phyloP scores from a whole-genome alignment of 2,797 vertebrate genomes.

The Gymnopithys bicolor region DNA sequence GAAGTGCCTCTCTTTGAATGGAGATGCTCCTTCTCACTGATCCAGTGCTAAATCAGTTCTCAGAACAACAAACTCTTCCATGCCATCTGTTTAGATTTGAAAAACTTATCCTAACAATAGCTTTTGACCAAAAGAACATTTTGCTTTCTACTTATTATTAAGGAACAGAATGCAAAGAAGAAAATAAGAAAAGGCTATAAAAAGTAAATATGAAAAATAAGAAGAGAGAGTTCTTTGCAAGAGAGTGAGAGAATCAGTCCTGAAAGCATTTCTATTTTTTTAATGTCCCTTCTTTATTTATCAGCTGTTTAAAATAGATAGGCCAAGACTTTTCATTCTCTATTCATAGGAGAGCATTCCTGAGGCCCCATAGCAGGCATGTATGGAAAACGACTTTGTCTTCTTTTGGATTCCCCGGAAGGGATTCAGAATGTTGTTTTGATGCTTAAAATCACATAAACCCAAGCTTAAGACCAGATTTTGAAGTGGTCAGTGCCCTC shows the following conservation, averaged over 20 bases:
- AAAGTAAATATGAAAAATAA: constrained; percentile 23
- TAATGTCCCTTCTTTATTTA: constrained; percentile 30
- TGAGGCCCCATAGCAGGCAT: neutral
- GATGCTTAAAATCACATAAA: constrained; percentile 41
- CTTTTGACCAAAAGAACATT: constrained; percentile 42
- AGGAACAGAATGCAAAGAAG: neutral
- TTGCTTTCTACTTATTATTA: constrained; percentile 10
- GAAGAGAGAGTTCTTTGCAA: neutral
- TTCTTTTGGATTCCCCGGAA: constrained; percentile 7
- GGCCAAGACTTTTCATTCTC: constrained; percentile 24
- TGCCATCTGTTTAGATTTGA: constrained; percentile 39
- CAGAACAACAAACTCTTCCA: neutral
- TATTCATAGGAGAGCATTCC: constrained; percentile 2
- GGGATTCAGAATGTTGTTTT: constrained; percentile 21
- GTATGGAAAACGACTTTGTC: constrained; percentile 9
- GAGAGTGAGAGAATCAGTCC: neutral
- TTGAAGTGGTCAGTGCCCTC: constrained; percentile 22
- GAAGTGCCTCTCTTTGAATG: neutral
- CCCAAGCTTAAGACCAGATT: neutral
- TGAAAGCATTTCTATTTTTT: neutral
- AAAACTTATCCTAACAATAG: constrained; percentile 38
- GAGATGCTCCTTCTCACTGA: constrained; percentile 10
- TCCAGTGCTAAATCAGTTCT: neutral
- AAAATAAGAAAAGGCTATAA: neutral
- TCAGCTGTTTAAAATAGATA: constrained; percentile 40